Evolutionary conservation across 2,113 vertebrate genomes (phyloP), one percentile per base, ranked within the genome.

Genomic region (Eptesicus fuscus): DNA sequence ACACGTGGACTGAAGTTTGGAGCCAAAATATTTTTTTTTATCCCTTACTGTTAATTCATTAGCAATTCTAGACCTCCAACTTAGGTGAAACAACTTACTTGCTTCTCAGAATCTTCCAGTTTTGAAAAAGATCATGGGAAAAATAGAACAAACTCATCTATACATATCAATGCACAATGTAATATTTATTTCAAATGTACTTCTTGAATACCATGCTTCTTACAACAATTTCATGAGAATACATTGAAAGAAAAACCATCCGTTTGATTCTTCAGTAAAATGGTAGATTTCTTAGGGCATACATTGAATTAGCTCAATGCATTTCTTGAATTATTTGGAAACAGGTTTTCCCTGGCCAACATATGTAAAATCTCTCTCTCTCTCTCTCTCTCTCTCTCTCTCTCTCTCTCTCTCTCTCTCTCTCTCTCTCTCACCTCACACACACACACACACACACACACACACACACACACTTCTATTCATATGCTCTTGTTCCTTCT

Each of bases 11-110:
- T 95, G 63, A 87, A 83, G 25, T 80, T 95, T 84, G 56, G 56
- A 93, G 86, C 83, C 96, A 95, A 95, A 95, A 77, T 94, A 90
- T 88, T 88, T 97, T 88, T 88, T 97, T 96, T 90, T 94, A 59
- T 53, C 49, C 47, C 25, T 92, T 80, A 86, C 44, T 96, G 51
- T 83, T 88, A 90, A 94, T 95, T 96, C 80, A 90, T 93, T 92
- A 95, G 87, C 88, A 90, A 69, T 96, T 95, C 71, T 96, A 79
- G 76, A 87, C 71, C 44, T 94, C 76, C 51, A 94, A 79, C 30
- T 83, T 40, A 61, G 79, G 90, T 91, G 91, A 91, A 95, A 96
- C 51, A 73, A 83, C 37, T 93, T 95, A 22, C 70, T 69, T 89
- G 35, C 93, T 87, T 88, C 47, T 88, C 59, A 89, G 74, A 84